These are phyloP conservation scores for Strigamia transsilvanica DNA, from an alignment of 2,888 invertebrate genomes.

Conservation along the genomic window DNA sequence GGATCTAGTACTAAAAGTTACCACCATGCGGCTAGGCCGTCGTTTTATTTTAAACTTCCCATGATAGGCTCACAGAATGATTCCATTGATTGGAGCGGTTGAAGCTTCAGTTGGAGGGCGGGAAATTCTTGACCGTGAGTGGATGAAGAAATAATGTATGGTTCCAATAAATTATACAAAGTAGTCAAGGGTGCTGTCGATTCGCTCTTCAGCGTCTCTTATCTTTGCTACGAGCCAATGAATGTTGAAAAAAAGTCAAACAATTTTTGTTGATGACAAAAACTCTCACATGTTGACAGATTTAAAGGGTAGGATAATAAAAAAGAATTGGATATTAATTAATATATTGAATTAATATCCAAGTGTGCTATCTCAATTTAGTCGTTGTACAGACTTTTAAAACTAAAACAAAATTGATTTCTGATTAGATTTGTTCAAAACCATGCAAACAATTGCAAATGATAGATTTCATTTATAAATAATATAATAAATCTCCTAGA, in stretches of 20 bases:
- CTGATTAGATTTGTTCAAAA: too few species aligned
- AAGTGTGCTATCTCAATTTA: too few species aligned
- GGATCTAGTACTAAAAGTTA: too few species aligned
- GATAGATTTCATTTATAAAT: too few species aligned
- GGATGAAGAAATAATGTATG: conserved; percentile 26
- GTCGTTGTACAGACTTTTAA: too few species aligned
- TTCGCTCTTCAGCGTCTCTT: background rate
- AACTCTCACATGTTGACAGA: background rate
- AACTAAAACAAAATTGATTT: background rate
- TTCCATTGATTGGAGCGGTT: background rate
- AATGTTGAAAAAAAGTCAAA: background rate
- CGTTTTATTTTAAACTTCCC: background rate
- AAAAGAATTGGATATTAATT: background rate
- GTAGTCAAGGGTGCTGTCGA: background rate
- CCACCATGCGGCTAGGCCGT: background rate
- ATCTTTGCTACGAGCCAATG: background rate
- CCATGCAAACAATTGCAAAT: too few species aligned
- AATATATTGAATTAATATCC: too few species aligned
- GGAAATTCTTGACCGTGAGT: background rate
- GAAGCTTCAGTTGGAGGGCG: background rate
- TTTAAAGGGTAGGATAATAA: background rate
- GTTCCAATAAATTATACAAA: conserved; percentile 22
- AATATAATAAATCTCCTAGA: too few species aligned
- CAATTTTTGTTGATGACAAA: conserved; percentile 4
- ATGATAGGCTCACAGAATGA: background rate